Percentiles rank a stretch among this genome's conserved stretches.
phyloP scores from a whole-genome alignment of 2,888 invertebrate genomes.

The Operophtera brumata region DNA sequence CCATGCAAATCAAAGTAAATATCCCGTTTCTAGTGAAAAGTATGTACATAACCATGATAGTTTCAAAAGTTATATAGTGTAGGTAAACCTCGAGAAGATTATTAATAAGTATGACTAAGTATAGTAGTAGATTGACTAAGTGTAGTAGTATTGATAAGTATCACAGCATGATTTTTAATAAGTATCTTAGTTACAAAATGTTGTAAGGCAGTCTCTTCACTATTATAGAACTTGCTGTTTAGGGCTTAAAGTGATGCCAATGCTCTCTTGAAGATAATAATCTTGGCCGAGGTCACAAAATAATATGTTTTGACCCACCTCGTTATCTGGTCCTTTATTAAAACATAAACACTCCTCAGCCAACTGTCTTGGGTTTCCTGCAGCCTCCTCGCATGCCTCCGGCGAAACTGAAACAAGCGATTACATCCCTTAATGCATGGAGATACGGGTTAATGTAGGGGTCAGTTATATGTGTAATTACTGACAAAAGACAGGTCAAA shows the following conservation, averaged over 20 bases:
- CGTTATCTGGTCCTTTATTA: conserved; percentile 28
- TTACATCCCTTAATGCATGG: conserved; percentile 37
- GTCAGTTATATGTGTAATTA: conserved; percentile 60
- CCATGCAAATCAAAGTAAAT: no score
- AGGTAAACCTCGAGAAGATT: no score
- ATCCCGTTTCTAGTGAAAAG: no score
- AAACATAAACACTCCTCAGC: conserved; percentile 45
- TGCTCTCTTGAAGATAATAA: background rate
- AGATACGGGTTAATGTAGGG: conserved; percentile 31
- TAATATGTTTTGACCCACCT: conserved; percentile 7
- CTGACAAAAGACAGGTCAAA: conserved; percentile 69
- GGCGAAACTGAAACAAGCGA: conserved; percentile 45
- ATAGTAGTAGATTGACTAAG: no score
- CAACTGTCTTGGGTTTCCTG: conserved; percentile 63
- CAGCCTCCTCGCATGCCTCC: conserved; percentile 35
- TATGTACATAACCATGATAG: no score
- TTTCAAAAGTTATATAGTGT: no score
- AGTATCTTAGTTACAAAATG: no score
- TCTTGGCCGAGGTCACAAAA: background rate
- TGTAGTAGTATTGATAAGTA: no score
- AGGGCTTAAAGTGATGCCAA: background rate
- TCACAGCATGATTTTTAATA: background rate
- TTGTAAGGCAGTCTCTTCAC: no score
- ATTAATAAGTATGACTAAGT: no score
- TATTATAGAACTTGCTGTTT: background rate